phyloP scores from a whole-genome alignment of 1,140 invertebrate genomes.

The Drosophila bipectinata region DNA sequence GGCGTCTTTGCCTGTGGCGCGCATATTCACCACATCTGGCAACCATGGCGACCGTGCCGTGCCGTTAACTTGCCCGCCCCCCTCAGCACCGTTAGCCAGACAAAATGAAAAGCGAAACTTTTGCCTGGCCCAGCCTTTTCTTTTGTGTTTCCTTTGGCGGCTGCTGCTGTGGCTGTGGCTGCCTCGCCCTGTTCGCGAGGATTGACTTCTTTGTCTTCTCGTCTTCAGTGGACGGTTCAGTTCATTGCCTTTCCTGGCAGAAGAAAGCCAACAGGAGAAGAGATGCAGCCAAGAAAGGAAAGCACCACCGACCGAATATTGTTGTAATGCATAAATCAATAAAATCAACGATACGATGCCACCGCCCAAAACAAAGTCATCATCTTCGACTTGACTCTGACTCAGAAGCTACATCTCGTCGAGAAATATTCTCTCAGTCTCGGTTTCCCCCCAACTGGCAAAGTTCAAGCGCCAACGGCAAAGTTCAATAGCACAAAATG shows the following conservation, averaged over 20 bases:
- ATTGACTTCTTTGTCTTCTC: constrained; percentile 55
- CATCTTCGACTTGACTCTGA: constrained; percentile 27
- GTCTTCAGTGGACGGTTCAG: constrained; percentile 29
- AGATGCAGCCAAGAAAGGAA: constrained; percentile 29
- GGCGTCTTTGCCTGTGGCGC: constrained; percentile 21
- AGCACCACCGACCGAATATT: constrained; percentile 18
- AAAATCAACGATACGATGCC: constrained; percentile 36
- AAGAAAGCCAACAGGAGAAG: constrained; percentile 9
- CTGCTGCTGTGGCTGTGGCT: not conserved
- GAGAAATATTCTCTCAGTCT: constrained; percentile 14
- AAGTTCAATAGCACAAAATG: constrained; percentile 72
- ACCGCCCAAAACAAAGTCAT: constrained; percentile 39
- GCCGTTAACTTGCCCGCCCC: constrained; percentile 22
- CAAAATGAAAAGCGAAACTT: constrained; percentile 76
- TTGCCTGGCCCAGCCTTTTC: constrained; percentile 41
- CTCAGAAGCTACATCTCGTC: constrained; percentile 17
- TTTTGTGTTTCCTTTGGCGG: constrained; percentile 32
- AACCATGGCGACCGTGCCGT: constrained; percentile 44
- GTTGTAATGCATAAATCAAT: constrained; percentile 50
- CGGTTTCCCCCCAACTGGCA: constrained; percentile 5
- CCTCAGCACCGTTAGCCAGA: constrained; percentile 54
- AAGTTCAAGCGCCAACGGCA: constrained; percentile 60
- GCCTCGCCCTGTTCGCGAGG: constrained; percentile 49
- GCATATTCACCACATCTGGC: constrained; percentile 67
- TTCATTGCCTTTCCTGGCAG: constrained; percentile 58